These are phyloP conservation scores for Nyctibius grandis DNA, from an alignment of 2,797 vertebrate genomes.

Conservation along the genomic window DNA sequence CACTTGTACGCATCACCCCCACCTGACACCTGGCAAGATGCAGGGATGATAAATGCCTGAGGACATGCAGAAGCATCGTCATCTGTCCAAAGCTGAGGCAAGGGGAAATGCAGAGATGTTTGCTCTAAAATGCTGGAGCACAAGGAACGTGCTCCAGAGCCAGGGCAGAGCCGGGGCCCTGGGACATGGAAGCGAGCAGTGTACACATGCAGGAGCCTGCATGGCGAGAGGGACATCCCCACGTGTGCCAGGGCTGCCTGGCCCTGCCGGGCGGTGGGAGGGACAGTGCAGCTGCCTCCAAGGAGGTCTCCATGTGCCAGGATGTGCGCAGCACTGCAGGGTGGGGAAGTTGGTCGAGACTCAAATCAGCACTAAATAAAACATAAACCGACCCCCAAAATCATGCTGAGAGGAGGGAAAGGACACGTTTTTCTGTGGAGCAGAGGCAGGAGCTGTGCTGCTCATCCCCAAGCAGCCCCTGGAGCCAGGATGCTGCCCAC, in stretches of 20 bases:
- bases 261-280: not conserved
- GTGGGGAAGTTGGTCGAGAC: not conserved
- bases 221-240: not conserved
- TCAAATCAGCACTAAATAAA: not conserved
- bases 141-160: not conserved
- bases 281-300: not conserved
- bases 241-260: not conserved
- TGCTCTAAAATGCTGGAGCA: not conserved
- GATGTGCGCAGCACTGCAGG: not conserved
- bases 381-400: not conserved
- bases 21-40: not conserved
- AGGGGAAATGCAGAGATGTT: not conserved
- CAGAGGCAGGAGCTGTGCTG: not conserved
- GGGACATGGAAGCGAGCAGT: not conserved
- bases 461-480: not conserved
- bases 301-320: not conserved
- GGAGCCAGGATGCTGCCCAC: not conserved
- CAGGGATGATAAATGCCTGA: not conserved
- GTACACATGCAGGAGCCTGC: not conserved
- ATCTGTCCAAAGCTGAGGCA: not conserved
- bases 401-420: not conserved
- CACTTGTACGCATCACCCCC: not conserved
- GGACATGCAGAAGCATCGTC: rapidly evolving
- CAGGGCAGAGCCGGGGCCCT: rapidly evolving
- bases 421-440: not conserved